A percentile compares a stretch with the other conserved stretches of the same genome.
These are phyloP conservation scores for Caenorhabditis latens DNA, from an alignment of 1,140 invertebrate species.

Conservation along the genomic window DNA sequence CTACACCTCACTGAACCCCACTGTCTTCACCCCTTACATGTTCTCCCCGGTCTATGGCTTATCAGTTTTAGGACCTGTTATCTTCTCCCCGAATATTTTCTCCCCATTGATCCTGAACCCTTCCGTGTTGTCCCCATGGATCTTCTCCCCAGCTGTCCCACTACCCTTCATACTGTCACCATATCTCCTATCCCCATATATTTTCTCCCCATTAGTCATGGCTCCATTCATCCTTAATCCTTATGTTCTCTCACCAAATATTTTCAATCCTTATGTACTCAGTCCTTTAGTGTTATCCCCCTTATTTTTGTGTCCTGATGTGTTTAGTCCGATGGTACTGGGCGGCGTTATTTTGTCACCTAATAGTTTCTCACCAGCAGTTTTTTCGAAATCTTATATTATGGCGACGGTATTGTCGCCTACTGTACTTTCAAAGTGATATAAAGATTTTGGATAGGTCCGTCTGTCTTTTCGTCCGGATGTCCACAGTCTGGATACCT, in stretches of 20 bases:
- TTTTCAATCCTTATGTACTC: constrained; percentile 74
- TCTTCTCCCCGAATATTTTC: constrained; percentile 73
- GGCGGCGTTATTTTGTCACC: constrained; percentile 62
- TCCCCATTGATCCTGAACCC: constrained; percentile 73
- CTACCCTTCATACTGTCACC: constrained; percentile 67
- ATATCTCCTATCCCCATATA: constrained; percentile 65
- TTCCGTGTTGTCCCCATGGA: constrained; percentile 66
- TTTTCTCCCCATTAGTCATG: constrained; percentile 71
- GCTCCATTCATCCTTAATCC: constrained; percentile 74
- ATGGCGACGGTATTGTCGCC: constrained; percentile 73
- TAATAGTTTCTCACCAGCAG: constrained; percentile 71
- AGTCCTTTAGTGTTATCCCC: constrained; percentile 69
- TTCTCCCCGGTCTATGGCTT: constrained; percentile 72
- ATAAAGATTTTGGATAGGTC: no score
- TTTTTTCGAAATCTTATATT: constrained; percentile 72
- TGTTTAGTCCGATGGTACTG: constrained; percentile 64
- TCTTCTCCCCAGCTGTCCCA: constrained; percentile 64
- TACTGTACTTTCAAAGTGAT: constrained; percentile 70
- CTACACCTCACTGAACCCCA: constrained; percentile 58
- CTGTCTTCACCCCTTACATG: constrained; percentile 75
- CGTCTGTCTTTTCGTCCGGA: no score
- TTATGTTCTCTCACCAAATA: constrained; percentile 74
- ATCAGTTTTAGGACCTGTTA: constrained; percentile 64
- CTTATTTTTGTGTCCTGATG: constrained; percentile 65
- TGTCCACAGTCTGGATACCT: no score